These are phyloP conservation scores for Poeciliopsis retropinna DNA, from an alignment of 2,113 vertebrate genomes.

Conservation along the genomic window DNA sequence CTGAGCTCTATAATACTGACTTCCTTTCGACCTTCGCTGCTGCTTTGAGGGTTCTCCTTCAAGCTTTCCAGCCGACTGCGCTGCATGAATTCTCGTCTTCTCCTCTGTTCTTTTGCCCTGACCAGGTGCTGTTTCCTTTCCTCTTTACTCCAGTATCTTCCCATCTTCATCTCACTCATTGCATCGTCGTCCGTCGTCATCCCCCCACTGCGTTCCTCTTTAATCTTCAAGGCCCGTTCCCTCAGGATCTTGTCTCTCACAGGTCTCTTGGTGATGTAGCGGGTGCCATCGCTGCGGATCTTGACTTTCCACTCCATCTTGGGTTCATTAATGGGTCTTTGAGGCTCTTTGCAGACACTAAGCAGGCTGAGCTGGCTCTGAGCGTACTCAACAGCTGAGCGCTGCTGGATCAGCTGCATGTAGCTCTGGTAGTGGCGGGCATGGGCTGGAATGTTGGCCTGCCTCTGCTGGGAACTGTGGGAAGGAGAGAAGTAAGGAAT, in stretches of 20 bases:
- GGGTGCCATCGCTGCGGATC: constrained; percentile 91
- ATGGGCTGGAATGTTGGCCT: constrained; percentile 87
- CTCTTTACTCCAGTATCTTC: constrained; percentile 97
- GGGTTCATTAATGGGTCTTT: constrained; percentile 81
- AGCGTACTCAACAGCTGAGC: constrained; percentile 92
- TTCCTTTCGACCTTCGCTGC: constrained; percentile 88
- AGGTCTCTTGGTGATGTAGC: constrained; percentile 96
- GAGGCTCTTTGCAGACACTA: constrained; percentile 87
- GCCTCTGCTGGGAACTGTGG: constrained; percentile 87
- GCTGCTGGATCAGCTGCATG: constrained; percentile 96
- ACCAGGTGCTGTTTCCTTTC: constrained; percentile 95
- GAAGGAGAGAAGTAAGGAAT: constrained; percentile 91
- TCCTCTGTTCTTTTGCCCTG: constrained; percentile 91
- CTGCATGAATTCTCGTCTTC: constrained; percentile 95
- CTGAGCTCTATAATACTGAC: constrained; percentile 96
- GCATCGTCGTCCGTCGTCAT: constrained; percentile 97
- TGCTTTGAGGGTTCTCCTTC: constrained; percentile 90
- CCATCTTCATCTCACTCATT: constrained; percentile 98
- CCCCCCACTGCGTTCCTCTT: constrained; percentile 92
- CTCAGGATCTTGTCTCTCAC: constrained; percentile 93
- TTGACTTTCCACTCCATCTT: constrained; percentile 99
- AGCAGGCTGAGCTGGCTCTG: constrained; percentile 94
- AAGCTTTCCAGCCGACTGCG: constrained; percentile 92
- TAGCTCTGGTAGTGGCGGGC: constrained; percentile 97
- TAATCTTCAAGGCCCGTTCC: constrained; percentile 96